Evolutionary conservation across 1,140 invertebrate genomes (phyloP).

Genomic region (Contarinia nasturtii): DNA sequence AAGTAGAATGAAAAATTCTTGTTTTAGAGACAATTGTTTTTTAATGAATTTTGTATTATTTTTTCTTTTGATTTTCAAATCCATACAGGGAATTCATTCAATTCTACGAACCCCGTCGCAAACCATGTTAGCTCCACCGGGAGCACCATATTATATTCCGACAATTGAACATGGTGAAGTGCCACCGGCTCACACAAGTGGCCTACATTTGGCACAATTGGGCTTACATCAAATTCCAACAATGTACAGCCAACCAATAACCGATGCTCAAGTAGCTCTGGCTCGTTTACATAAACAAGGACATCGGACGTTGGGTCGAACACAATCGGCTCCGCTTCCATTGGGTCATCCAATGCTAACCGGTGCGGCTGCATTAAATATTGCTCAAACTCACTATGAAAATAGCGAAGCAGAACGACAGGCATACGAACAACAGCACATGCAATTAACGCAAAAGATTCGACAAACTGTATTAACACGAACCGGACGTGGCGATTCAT

Average conservation of each 20-base stretch:
- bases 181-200: slow-evolving; percentile 19
- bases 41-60: not conserved
- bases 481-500: slow-evolving; percentile 29
- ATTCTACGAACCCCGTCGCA: slow-evolving; percentile 7
- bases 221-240: slow-evolving; percentile 12
- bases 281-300: slow-evolving; percentile 53
- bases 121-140: slow-evolving; percentile 6
- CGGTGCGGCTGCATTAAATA: slow-evolving; percentile 21
- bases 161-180: slow-evolving; percentile 8
- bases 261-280: slow-evolving; percentile 35
- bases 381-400: slow-evolving; percentile 34
- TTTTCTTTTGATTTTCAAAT: not conserved
- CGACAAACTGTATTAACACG: slow-evolving; percentile 73
- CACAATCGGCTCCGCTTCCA: slow-evolving; percentile 84
- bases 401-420: slow-evolving; percentile 38
- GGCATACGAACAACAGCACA: slow-evolving; percentile 34
- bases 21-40: too few species aligned
- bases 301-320: slow-evolving; percentile 67
- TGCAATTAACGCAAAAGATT: slow-evolving; percentile 54
- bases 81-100: not conserved
- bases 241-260: slow-evolving; percentile 17
- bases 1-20: too few species aligned
- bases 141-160: slow-evolving; percentile 4
- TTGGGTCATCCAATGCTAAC: slow-evolving; percentile 85
- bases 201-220: slow-evolving; percentile 10